Evolutionary conservation across 2,888 invertebrate genomes (phyloP).

Genomic region (Hirtodrosophila confusa): DNA sequence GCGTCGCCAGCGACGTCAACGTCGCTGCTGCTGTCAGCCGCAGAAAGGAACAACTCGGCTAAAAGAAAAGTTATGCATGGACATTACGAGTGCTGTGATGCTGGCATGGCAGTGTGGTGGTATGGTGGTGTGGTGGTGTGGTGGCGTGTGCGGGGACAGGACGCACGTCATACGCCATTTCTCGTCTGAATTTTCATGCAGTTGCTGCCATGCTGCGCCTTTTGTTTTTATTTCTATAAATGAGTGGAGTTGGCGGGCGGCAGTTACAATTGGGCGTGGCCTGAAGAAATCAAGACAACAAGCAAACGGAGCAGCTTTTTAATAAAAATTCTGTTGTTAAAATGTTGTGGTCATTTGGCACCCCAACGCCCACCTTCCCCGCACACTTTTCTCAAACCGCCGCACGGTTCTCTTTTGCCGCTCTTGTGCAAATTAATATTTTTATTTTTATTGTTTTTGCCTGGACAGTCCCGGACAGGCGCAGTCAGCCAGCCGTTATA

Average conservation of each 20-base stretch:
- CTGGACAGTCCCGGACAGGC: constrained; percentile 33
- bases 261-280: constrained; percentile 57
- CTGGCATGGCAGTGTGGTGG: no score
- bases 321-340: constrained; percentile 69
- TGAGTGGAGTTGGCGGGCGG: constrained; percentile 26
- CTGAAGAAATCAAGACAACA: constrained; percentile 51
- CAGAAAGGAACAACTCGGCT: constrained; percentile 51
- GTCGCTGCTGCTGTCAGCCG: constrained; percentile 56
- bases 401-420: background rate
- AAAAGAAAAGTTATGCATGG: constrained; percentile 67
- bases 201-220: constrained; percentile 21
- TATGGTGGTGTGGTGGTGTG: background rate
- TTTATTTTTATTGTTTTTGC: constrained; percentile 68
- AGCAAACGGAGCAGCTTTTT: constrained; percentile 45
- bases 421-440: constrained; percentile 67
- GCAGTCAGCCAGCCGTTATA: constrained; percentile 52
- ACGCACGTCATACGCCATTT: constrained; percentile 65
- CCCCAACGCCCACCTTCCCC: background rate
- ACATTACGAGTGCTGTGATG: constrained; percentile 27
- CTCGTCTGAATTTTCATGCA: constrained; percentile 55
- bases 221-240: constrained; percentile 54
- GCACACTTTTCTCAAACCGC: constrained; percentile 9
- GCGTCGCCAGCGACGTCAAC: no score
- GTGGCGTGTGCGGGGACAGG: background rate
- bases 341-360: constrained; percentile 66